phyloP scores from a whole-genome alignment of 2,797 vertebrate genomes.

The Leuciscus waleckii region DNA sequence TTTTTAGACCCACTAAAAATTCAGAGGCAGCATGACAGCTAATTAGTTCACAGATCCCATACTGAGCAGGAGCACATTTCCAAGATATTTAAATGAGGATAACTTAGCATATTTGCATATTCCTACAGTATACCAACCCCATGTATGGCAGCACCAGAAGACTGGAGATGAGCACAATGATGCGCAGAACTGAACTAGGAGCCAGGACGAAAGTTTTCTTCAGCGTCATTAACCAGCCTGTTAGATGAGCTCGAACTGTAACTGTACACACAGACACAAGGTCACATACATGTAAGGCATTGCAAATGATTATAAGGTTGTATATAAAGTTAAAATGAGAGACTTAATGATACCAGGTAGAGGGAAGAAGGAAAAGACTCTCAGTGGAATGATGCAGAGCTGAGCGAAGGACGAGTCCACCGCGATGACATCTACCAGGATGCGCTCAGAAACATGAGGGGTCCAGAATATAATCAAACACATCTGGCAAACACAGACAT shows the following conservation, averaged over 20 bases:
- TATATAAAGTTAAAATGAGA: neutral
- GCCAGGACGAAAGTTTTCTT: conserved; percentile 99
- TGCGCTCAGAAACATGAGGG: conserved; percentile 91
- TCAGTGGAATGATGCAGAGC: conserved; percentile 90
- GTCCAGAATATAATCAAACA: conserved; percentile 98
- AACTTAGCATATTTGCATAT: neutral
- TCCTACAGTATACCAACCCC: conserved; percentile 82
- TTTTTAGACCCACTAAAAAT: conserved; percentile 31
- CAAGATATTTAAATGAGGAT: conserved; percentile 1
- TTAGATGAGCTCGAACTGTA: conserved; percentile 93
- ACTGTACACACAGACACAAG: conserved; percentile 75
- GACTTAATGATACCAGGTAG: conserved; percentile 83
- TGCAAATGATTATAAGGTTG: neutral
- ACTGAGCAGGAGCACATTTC: neutral
- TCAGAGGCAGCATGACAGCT: neutral
- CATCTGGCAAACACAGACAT: conserved; percentile 77
- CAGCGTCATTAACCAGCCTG: conserved; percentile 98
- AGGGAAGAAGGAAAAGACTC: conserved; percentile 98
- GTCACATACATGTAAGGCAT: conserved; percentile 4
- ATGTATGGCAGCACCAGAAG: conserved; percentile 96
- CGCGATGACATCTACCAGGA: conserved; percentile 93
- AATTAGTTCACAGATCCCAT: conserved; percentile 31
- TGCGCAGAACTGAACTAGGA: conserved; percentile 95
- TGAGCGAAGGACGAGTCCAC: conserved; percentile 91
- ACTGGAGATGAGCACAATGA: conserved; percentile 95